These are phyloP conservation scores for Dichetophora obliterata DNA, from an alignment of 2,888 invertebrate species.

Conservation along the genomic window DNA sequence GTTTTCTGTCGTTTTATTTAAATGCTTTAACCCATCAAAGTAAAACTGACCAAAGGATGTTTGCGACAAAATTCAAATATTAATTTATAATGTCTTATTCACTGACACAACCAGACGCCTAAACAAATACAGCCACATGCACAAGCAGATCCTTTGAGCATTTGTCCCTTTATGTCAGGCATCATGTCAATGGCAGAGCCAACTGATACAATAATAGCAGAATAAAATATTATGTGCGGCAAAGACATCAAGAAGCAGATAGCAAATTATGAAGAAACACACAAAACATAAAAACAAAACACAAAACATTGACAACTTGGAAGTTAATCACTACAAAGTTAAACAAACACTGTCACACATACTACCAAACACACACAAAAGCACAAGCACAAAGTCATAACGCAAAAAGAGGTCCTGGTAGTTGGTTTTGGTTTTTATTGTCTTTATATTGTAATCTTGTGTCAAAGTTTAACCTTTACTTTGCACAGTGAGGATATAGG, in stretches of 20 bases:
- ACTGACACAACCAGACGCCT: too few relatives aligned
- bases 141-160: neutral
- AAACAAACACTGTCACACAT: constrained; percentile 53
- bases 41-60: too few relatives aligned
- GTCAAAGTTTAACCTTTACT: neutral
- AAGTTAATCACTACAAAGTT: constrained; percentile 61
- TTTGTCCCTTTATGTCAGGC: constrained; percentile 19
- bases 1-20: too few relatives aligned
- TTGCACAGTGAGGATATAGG: neutral
- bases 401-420: neutral
- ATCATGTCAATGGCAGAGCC: constrained; percentile 13
- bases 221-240: neutral
- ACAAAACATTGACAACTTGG: constrained; percentile 38
- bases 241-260: neutral
- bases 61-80: too few relatives aligned
- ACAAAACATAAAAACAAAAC: neutral
- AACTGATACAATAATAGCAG: neutral
- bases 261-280: neutral
- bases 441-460: neutral
- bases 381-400: neutral
- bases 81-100: too few relatives aligned
- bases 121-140: neutral
- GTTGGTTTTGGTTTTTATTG: neutral
- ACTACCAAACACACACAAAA: neutral
- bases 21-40: too few relatives aligned